Evolutionary conservation across 1,140 invertebrate species (phyloP), one percentile per base, ranked within the genome.

Genomic region (Bombus vancouverensis): DNA sequence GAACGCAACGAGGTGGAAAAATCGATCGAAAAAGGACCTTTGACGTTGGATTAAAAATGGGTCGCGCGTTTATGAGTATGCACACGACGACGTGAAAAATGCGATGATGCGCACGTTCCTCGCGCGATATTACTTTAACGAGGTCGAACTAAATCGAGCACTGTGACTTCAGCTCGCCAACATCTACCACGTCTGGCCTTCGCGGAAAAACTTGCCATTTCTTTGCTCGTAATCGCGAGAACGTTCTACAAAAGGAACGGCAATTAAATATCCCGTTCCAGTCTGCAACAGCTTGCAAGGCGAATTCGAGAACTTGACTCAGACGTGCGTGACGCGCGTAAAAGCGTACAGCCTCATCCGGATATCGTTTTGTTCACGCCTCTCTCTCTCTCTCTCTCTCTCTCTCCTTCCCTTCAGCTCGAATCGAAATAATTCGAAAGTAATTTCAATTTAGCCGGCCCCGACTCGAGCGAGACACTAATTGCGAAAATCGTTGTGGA

Each of bases 401-500:
- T 37, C 37, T n/a, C 39, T 39, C 0, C 1, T 3, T 15, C 15
- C 6, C 70, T 42, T 8, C 13, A 39, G 0, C n/a, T 25, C 32
- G 66, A 70, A 53, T 80, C 59, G 44, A 74, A 68, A 68, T 75
- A 81, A 81, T 81, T 73, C 39, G 78, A 81, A 74, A 81, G 71
- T 81, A 85, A 85, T 85, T 81, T 81, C 47, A 85, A 81, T 85
- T 81, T 75, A 75, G 39, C 78, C 12, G 59, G 28, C 15, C 22
- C 59, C 15, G 47, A 28, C 78, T 85, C 65, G 76, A 28, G 28
- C 59, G 53, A n/a, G 88, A 88, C 79, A 86, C 78, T 37, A 89
- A 89, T 86, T 89, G 78, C 78, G 87, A 65, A 85, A 89, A 88
- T 89, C 81, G 80, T 83, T 59, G 70, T 10, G 74, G 62, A 75